phyloP scores from a whole-genome alignment of 1,140 invertebrate genomes.

The Drosophila ogumai region DNA sequence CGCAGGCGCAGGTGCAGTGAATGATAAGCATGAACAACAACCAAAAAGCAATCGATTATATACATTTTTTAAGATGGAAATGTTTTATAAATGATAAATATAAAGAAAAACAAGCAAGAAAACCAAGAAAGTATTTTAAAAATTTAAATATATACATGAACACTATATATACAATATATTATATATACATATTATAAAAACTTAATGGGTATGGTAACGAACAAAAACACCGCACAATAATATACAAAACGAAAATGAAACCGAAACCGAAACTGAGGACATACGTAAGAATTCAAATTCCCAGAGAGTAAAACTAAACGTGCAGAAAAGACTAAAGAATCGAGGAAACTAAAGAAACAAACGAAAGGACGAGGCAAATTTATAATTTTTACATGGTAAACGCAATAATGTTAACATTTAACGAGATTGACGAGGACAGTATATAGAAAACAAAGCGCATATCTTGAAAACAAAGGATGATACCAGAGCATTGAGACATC shows the following conservation, averaged over 20 bases:
- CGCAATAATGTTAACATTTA: conserved; percentile 81
- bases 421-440: conserved; percentile 35
- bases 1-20: conserved; percentile 35
- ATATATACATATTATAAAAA: conserved; percentile 76
- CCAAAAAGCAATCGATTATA: conserved; percentile 81
- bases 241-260: conserved; percentile 74
- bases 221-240: conserved; percentile 83
- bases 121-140: conserved; percentile 82
- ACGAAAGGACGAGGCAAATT: conserved; percentile 59
- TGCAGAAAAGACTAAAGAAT: conserved; percentile 67
- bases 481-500: conserved; percentile 16
- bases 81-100: conserved; percentile 71
- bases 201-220: conserved; percentile 79
- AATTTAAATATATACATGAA: conserved; percentile 82
- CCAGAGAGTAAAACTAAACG: conserved; percentile 58
- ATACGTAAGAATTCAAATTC: conserved; percentile 63
- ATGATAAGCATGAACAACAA: conserved; percentile 63
- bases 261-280: conserved; percentile 14
- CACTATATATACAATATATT: conserved; percentile 74
- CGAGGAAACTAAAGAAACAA: conserved; percentile 30
- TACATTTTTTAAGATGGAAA: conserved; percentile 77
- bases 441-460: conserved; percentile 76
- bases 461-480: conserved; percentile 65
- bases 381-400: conserved; percentile 79
- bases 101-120: conserved; percentile 27